Base-by-base conservation (phyloP, 1,140 invertebrate genomes). In the Drosophila micromelanica region DNA sequence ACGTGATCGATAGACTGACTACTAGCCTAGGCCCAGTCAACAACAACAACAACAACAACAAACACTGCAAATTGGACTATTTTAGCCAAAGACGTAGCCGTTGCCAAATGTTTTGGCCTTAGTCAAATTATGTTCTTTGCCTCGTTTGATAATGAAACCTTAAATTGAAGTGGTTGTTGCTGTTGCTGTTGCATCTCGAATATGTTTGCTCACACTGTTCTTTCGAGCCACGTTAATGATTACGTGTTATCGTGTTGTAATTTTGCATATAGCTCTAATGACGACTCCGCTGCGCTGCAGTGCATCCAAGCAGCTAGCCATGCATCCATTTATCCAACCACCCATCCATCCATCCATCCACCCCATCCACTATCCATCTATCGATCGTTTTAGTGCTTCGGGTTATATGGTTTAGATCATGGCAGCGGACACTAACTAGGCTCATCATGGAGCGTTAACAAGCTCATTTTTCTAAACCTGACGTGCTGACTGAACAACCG, bases 161-260 rank as follows among this genome's bases (percentile, higher is more conserved):
- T 76, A 80, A 84, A 84, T 84, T 80, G 84, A 80, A 70, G 77
- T 62, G 57, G 62, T 23, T 35, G 11, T 73, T 42, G 71, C 37
- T 35, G 11, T 73, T 42, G 71, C 37, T 62, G 52, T 30, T 46
- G 46, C 32, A 27, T 52, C 67, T 46, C 73, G 86, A 85, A 81
- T 63, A n/a, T 85, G 81, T 87, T 87, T 81, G 82, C 81, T 86
- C 82, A 86, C 81, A 89, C 84, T 72, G 78, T 82, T 59, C 48
- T 35, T 42, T 56, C 15, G 40, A 40, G 65, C 60, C 64, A 67
- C 82, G 69, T 72, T 91, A 90, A 90, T 90, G 89, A 91, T 91
- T 91, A 90, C 78, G 89, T 90, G 89, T 91, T 90, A 90, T 90
- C 89, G 80, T 89, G 89, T 91, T 90, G 89, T 89, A 91, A 91